A percentile compares a stretch with the other conserved stretches of the same genome.
phyloP scores from a whole-genome alignment of 2,113 vertebrate genomes.

The Chaetops frenatus region DNA sequence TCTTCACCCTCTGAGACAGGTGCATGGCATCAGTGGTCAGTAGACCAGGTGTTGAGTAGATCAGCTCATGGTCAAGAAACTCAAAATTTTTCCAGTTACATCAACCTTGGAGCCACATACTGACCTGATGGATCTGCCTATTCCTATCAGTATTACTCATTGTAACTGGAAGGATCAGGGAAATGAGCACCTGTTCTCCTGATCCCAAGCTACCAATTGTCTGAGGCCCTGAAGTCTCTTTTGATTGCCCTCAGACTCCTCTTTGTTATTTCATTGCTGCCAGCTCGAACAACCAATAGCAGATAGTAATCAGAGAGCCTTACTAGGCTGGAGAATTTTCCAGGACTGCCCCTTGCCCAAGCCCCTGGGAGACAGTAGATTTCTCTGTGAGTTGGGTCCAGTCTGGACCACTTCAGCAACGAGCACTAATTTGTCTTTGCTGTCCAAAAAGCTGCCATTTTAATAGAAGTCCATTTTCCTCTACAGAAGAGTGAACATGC shows the following conservation, averaged over 20 bases:
- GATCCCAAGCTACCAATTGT: background rate
- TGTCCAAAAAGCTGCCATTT: background rate
- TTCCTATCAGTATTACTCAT: background rate
- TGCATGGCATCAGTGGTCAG: background rate
- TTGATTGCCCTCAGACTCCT: background rate
- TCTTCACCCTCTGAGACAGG: background rate
- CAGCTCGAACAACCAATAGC: background rate
- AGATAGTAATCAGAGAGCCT: background rate
- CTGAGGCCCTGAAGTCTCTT: background rate
- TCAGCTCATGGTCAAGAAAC: background rate
- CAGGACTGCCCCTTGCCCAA: background rate
- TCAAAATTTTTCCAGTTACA: background rate
- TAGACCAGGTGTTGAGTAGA: background rate
- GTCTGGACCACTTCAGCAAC: background rate
- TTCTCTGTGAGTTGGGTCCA: background rate
- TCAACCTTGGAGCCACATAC: background rate
- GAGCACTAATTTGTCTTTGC: background rate
- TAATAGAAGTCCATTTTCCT: background rate
- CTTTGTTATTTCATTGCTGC: background rate
- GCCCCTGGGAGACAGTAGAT: background rate
- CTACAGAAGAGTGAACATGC: background rate
- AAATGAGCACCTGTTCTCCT: background rate
- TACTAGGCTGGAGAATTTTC: background rate
- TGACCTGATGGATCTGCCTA: background rate
- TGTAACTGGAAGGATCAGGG: background rate